A percentile compares a stretch with the other conserved stretches of the same genome.
Evolutionary conservation across 2,797 vertebrate species (phyloP).

Genomic region (Dicrostonyx torquatus): DNA sequence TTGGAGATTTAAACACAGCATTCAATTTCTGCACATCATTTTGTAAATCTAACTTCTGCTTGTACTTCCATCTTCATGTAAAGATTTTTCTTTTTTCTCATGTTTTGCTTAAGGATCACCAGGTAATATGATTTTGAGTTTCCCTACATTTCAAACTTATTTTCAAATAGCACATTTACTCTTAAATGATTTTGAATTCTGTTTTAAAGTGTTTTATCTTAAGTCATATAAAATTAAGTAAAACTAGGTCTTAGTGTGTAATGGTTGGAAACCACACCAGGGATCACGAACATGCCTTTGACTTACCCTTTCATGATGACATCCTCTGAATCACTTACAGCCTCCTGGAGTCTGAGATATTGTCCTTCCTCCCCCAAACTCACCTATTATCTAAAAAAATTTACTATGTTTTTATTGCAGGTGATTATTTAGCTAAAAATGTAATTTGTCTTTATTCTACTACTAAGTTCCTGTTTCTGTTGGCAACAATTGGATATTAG

Average conservation of each 20-base stretch:
- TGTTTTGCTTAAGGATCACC: not conserved
- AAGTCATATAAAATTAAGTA: not conserved
- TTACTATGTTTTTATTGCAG: not conserved
- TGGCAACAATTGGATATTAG: not conserved
- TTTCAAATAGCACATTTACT: constrained; percentile 23
- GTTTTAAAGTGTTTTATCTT: constrained; percentile 4
- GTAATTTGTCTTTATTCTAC: not conserved
- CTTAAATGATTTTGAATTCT: constrained; percentile 29
- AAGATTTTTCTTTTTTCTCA: not conserved
- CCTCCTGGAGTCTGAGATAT: not conserved
- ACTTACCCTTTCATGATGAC: not conserved
- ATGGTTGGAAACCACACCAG: not conserved
- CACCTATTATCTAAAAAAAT: not conserved
- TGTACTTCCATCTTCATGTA: not conserved
- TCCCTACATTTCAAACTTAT: constrained; percentile 4
- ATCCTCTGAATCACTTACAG: constrained; percentile 1
- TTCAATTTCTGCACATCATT: not conserved
- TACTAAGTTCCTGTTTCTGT: constrained; percentile 7
- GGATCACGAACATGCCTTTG: not conserved
- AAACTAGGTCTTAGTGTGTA: not conserved
- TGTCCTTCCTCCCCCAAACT: not conserved
- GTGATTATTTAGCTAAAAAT: constrained; percentile 1
- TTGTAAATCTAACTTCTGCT: not conserved
- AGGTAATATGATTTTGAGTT: constrained; percentile 38
- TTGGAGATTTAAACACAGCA: not conserved